Percentiles rank a stretch among this genome's conserved stretches.
Conservation (phyloP, 2,888 invertebrate species). For the Ceratothoa steindachneri region DNA sequence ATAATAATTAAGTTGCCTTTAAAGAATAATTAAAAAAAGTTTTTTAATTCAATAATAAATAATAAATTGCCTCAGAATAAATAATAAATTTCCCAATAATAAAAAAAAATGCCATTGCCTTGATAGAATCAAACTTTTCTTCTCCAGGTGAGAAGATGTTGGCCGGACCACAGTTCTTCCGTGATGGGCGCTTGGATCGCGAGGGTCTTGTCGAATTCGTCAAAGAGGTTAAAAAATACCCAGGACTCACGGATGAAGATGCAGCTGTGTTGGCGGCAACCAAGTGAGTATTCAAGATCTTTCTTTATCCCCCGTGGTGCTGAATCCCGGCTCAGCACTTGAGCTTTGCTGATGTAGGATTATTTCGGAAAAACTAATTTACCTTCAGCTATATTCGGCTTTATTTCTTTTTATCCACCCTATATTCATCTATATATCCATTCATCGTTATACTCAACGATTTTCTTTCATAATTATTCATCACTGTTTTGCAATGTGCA, state of each 20-base stretch:
- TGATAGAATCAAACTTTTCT: not conserved
- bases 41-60: not conserved
- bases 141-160: conserved; percentile 52
- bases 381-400: too few species aligned
- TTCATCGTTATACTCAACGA: too few species aligned
- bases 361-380: too few species aligned
- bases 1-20: not conserved
- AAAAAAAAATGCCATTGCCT: not conserved
- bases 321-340: not conserved
- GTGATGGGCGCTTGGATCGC: conserved; percentile 54
- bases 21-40: not conserved
- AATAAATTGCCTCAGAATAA: not conserved
- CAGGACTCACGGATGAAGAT: conserved; percentile 58
- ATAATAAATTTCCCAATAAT: not conserved
- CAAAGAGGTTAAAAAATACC: conserved; percentile 57
- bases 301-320: not conserved
- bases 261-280: conserved; percentile 59
- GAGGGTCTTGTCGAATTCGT: conserved; percentile 55
- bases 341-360: not conserved
- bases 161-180: conserved; percentile 51
- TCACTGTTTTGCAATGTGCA: too few species aligned
- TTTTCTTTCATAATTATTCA: too few species aligned
- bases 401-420: too few species aligned
- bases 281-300: conserved; percentile 51
- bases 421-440: too few species aligned